Base-by-base conservation (phyloP, 30 jellyfish, hydroid and myxozoan genomes). In the Nemopilema nomurai region DNA sequence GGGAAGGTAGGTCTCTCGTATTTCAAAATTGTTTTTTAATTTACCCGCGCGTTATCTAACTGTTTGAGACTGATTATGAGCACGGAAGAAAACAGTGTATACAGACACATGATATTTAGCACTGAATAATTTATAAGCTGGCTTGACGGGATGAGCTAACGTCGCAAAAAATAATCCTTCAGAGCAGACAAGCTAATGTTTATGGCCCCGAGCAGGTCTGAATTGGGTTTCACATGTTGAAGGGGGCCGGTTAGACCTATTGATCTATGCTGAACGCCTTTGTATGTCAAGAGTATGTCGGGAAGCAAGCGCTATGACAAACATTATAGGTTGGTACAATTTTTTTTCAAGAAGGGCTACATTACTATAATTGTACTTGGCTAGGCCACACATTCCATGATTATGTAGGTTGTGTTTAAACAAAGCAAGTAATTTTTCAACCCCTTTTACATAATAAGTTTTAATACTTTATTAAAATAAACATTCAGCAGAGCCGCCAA, bases 1-100 rank as follows among this genome's bases (percentile, higher is more conserved):
- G 88, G 90, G 49, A 79, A 82, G 97, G 99, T 89, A 80, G 20
- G 96, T 9, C n/a, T n/a, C n/a, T n/a, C n/a, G n/a, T n/a, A n/a
- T n/a, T n/a, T n/a, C 9, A 41, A 41, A 41, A 41, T 41, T 41
- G 57, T 41, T 41, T 41, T 41, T 41, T 41, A 3, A 6, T 41
- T 41, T 41, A 41, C 57, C 57, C 6, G 57, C 62, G 62, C 53
- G 62, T 52, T 4, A 23, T 17, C 63, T 4, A 33, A 75, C 9
- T 51, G 67, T 51, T 13, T 28, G 21, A 18, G 19, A 30, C 28
- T n/a, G 16, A 28, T 72, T 49, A 13, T n/a, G n/a, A n/a, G n/a
- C 57, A 41, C 57, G 57, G 57, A 41, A 41, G 57, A 41, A 41
- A 41, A 13, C 13, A 41, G 6, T 13, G 57, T 41, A 41, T 41